These are phyloP conservation scores for Amyelois transitella DNA, from an alignment of 1,140 invertebrate genomes.

Conservation along the genomic window DNA sequence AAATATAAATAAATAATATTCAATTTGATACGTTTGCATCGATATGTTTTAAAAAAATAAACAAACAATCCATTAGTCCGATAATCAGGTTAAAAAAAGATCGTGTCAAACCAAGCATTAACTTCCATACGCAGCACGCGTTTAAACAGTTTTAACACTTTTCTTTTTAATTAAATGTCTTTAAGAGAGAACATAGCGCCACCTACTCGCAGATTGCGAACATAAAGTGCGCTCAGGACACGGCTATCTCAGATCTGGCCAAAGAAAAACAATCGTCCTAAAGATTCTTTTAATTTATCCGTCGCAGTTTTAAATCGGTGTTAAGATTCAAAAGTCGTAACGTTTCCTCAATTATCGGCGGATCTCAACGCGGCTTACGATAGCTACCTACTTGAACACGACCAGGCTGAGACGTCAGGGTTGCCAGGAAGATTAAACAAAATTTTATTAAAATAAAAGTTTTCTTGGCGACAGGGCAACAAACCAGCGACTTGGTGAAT, in stretches of 20 bases:
- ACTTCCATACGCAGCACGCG: background rate
- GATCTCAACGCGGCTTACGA: conserved; percentile 52
- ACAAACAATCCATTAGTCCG: background rate
- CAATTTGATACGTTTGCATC: background rate
- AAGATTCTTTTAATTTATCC: conserved; percentile 66
- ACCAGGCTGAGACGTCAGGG: conserved; percentile 13
- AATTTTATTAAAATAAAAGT: background rate
- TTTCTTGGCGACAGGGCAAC: too few relatives aligned
- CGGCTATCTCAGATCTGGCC: conserved; percentile 36
- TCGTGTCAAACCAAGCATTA: background rate
- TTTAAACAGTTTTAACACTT: background rate
- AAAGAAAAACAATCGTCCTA: conserved; percentile 49
- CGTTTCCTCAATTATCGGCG: conserved; percentile 60
- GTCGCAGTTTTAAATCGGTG: conserved; percentile 61
- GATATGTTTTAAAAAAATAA: background rate
- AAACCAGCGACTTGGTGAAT: too few relatives aligned
- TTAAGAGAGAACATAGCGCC: conserved; percentile 29
- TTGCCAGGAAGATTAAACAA: background rate
- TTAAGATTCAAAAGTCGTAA: conserved; percentile 59
- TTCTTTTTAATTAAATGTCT: conserved; percentile 33
- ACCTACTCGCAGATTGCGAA: conserved; percentile 45
- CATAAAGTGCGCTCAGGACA: conserved; percentile 54
- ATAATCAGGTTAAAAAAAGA: background rate
- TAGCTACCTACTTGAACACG: conserved; percentile 49
- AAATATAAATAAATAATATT: too few relatives aligned